A percentile compares a stretch with the other conserved stretches of the same genome.
Evolutionary conservation across 1,140 invertebrate genomes (phyloP).

Genomic region (Microplitis mediator): DNA sequence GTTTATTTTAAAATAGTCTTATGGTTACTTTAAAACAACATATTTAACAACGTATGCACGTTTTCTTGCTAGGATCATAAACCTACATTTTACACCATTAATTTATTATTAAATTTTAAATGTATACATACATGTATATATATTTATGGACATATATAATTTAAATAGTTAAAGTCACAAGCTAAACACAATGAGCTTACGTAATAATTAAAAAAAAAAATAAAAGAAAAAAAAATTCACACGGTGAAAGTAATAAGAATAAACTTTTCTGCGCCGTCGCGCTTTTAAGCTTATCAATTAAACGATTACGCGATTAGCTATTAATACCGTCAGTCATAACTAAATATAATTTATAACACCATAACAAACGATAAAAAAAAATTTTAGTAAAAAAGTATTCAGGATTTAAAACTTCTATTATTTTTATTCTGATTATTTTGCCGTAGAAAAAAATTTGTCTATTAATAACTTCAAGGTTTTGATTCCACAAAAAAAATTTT

Average conservation of each 20-base stretch:
- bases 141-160: background rate
- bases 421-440: too few relatives aligned
- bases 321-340: background rate
- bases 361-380: background rate
- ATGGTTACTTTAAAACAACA: background rate
- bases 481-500: too few relatives aligned
- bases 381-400: background rate
- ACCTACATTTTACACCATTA: too few relatives aligned
- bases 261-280: background rate
- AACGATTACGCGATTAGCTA: background rate
- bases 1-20: background rate
- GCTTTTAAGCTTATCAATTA: background rate
- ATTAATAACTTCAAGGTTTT: conserved; percentile 4
- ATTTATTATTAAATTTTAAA: background rate
- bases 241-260: background rate
- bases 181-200: background rate
- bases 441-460: too few relatives aligned
- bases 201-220: background rate
- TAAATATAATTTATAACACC: too few relatives aligned
- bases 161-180: too few relatives aligned
- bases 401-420: too few relatives aligned
- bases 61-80: background rate
- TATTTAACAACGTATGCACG: background rate
- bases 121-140: background rate
- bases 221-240: too few relatives aligned